Evolutionary conservation across 2,888 invertebrate genomes (phyloP).

Genomic region (Vanessa cardui): DNA sequence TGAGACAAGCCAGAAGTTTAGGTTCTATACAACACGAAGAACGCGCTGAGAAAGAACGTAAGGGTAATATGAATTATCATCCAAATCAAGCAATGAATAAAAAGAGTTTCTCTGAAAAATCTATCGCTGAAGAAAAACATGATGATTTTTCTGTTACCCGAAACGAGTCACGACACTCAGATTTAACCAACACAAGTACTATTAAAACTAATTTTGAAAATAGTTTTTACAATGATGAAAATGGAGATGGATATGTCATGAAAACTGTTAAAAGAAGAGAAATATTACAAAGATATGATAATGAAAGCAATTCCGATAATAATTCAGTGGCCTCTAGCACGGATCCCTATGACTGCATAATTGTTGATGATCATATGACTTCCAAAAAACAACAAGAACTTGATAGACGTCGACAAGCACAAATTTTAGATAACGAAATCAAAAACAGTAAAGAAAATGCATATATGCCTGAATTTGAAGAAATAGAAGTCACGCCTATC

Average conservation of each 20-base stretch:
- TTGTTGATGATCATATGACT: conserved; percentile 90
- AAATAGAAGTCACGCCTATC: conserved; percentile 77
- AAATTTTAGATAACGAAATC: conserved; percentile 64
- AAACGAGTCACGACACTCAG: conserved; percentile 76
- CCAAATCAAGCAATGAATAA: conserved; percentile 67
- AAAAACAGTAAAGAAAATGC: conserved; percentile 74
- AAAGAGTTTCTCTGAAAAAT: conserved; percentile 75
- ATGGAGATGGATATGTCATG: conserved; percentile 86
- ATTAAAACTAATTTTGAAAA: conserved; percentile 84
- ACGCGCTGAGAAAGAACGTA: conserved; percentile 59
- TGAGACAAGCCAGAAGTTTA: conserved; percentile 76
- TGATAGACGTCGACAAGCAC: conserved; percentile 72
- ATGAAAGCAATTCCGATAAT: conserved; percentile 85
- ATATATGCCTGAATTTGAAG: conserved; percentile 79
- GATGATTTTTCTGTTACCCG: conserved; percentile 65
- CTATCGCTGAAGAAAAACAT: conserved; percentile 71
- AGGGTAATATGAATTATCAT: conserved; percentile 58
- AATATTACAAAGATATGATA: conserved; percentile 87
- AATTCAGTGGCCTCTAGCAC: conserved; percentile 87
- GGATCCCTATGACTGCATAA: conserved; percentile 91
- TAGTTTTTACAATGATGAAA: conserved; percentile 85
- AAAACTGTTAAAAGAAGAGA: conserved; percentile 89
- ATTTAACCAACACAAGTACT: conserved; percentile 77
- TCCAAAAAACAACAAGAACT: conserved; percentile 79
- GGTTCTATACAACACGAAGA: conserved; percentile 77